These are phyloP conservation scores for Anolis carolinensis DNA, from an alignment of 2,113 vertebrate species.

Conservation along the genomic window DNA sequence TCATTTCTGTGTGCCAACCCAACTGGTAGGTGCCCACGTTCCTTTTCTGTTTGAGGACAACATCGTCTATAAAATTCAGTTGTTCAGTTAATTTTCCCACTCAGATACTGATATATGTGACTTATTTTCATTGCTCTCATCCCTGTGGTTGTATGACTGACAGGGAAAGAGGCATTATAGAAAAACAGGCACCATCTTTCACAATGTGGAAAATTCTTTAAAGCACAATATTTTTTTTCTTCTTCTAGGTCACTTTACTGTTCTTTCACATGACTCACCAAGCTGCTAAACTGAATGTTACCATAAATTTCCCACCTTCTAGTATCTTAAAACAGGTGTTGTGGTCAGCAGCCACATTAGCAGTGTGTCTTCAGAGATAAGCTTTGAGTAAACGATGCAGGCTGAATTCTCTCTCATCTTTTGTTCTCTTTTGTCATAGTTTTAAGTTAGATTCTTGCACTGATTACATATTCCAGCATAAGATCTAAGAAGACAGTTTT, in stretches of 20 bases:
- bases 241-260: neutral
- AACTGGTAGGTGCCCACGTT: too few relatives aligned
- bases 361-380: constrained; percentile 24
- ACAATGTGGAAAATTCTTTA: neutral
- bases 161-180: neutral
- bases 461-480: neutral
- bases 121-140: neutral
- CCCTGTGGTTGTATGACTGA: neutral
- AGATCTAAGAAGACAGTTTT: too few relatives aligned
- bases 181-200: neutral
- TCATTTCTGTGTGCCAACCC: too few relatives aligned
- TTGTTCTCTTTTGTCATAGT: neutral
- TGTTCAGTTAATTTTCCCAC: neutral
- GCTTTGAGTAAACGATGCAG: neutral
- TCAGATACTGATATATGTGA: neutral
- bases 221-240: neutral
- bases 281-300: neutral
- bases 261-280: neutral
- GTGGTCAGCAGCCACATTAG: constrained; percentile 30
- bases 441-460: neutral
- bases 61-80: neutral
- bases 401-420: neutral
- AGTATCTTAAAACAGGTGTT: constrained; percentile 27
- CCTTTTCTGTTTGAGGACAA: too few relatives aligned
- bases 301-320: constrained; percentile 3